A percentile compares a stretch with the other conserved stretches of the same genome.
Evolutionary conservation across 2,888 invertebrate species (phyloP).

Genomic region (Vannuccia rotundouncinata): DNA sequence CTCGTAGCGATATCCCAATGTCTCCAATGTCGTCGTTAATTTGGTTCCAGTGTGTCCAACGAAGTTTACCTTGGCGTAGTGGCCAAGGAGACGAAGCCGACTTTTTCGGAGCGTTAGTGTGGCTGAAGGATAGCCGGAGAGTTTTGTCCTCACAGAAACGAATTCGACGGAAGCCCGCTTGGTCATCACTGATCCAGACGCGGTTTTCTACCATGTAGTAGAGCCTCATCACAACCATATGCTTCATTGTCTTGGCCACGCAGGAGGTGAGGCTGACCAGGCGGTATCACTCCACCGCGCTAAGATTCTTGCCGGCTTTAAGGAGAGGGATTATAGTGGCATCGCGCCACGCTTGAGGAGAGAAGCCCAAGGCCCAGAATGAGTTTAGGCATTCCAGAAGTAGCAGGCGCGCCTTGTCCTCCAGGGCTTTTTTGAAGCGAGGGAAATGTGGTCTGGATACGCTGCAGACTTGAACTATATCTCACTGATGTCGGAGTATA

Average conservation of each 20-base stretch:
- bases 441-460: not conserved
- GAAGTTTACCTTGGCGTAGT: too few relatives aligned
- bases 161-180: not conserved
- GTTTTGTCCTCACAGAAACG: not conserved
- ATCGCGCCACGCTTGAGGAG: not conserved
- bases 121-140: constrained; percentile 12
- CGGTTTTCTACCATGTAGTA: constrained; percentile 1
- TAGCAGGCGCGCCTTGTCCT: not conserved
- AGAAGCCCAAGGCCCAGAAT: not conserved
- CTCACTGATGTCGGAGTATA: not conserved
- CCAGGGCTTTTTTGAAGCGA: not conserved
- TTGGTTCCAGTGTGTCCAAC: too few relatives aligned
- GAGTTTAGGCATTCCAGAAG: not conserved
- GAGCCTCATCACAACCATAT: not conserved
- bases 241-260: constrained; percentile 6
- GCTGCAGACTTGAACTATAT: not conserved
- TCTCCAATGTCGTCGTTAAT: too few relatives aligned
- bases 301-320: not conserved
- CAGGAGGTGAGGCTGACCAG: constrained; percentile 20
- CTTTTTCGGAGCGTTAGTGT: too few relatives aligned
- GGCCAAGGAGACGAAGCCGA: too few relatives aligned
- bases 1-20: too few relatives aligned
- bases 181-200: not conserved
- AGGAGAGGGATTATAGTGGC: constrained; percentile 18
- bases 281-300: not conserved